Evolutionary conservation across 2,888 invertebrate genomes (phyloP), one percentile per base, ranked within the genome.

Genomic region (Schrankia costaestrigalis): DNA sequence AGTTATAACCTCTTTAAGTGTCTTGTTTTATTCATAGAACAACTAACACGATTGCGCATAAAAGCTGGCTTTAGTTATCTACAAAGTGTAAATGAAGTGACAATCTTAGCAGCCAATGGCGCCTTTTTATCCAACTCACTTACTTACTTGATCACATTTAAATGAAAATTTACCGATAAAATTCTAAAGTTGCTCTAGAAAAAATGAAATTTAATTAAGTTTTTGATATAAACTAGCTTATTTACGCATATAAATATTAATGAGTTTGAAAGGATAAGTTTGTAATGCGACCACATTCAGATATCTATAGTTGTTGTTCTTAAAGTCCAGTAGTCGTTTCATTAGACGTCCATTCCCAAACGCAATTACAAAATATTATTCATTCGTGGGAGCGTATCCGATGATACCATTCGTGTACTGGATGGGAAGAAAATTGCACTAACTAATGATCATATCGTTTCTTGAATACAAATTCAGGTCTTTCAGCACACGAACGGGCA

Each of bases 391-490:
- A 62, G 46, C 70, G 62, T 61, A 66, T 56, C 58, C 66, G 57
- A 70, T 62, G 71, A 75, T 75, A 71, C 65, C 60, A 71, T 73
- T 75, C 73, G 69, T 73, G 73, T 73, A 71, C 66, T 70, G 69
- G 71, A 82, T 82, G 74, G 69, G 74, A 81, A 76, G 80, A 82
- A 86, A 84, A 85, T 84, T 83, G 80, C 79, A 71, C 77, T 74
- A 77, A 80, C 82, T 84, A 85, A 85, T 83, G 84, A 82, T 78
- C 65, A 74, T 80, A 81, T 80, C 85, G 81, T 65, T 71, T 64
- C 75, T 75, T 77, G 86, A 86, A 86, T 86, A 85, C 78, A 76
- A 82, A 86, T 84, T 79, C 67, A 74, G 74, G 75, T 76, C 78
- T 85, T 85, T 79, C 80, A 80, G 76, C 71, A 54, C 55, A 61